Percentiles rank a stretch among this genome's conserved stretches.
Evolutionary conservation across 1,140 invertebrate species (phyloP).

Genomic region (Heliconius congener): DNA sequence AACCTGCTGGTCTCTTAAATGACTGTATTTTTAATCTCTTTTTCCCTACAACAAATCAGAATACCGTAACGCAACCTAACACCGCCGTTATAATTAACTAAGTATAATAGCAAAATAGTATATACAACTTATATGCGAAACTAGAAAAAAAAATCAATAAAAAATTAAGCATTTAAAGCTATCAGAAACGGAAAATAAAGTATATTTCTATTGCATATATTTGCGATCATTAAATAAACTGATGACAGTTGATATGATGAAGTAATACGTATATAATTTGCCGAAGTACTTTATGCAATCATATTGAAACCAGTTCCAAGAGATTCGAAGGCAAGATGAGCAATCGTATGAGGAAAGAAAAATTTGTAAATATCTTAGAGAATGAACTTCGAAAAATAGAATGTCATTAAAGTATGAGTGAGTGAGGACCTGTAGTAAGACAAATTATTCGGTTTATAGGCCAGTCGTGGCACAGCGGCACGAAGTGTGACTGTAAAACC

Average conservation of each 20-base stretch:
- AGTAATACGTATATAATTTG: conserved; percentile 1
- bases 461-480: too few species aligned
- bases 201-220: not conserved
- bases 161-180: not conserved
- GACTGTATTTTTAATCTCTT: too few species aligned
- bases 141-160: not conserved
- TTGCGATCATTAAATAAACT: not conserved
- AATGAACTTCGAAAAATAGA: not conserved
- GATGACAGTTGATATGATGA: not conserved
- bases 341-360: conserved; percentile 9
- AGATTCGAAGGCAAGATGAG: not conserved
- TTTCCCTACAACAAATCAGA: too few species aligned
- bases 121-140: too few species aligned
- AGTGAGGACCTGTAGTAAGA: not conserved
- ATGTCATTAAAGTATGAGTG: not conserved
- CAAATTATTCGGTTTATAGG: too few species aligned
- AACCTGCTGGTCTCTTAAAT: too few species aligned
- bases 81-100: not conserved
- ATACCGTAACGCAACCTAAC: too few species aligned
- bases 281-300: not conserved
- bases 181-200: not conserved
- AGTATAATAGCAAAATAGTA: not conserved
- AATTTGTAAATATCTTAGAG: not conserved
- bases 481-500: too few species aligned
- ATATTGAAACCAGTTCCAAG: conserved; percentile 4